A percentile compares a stretch with the other conserved stretches of the same genome.
Evolutionary conservation across 2,888 invertebrate species (phyloP).

Genomic region (Platynereis dumerilii): DNA sequence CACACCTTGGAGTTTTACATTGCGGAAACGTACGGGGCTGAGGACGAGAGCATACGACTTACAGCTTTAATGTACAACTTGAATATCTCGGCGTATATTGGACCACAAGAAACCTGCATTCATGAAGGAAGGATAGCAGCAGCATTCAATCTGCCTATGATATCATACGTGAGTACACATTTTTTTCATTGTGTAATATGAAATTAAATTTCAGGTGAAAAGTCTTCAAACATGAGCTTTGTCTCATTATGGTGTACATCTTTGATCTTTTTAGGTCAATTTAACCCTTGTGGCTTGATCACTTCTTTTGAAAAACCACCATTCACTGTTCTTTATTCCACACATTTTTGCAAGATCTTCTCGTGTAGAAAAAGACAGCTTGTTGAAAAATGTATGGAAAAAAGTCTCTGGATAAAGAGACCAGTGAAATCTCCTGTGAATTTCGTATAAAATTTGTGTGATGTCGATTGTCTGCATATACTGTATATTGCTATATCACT

Average conservation of each 20-base stretch:
- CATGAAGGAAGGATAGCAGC: constrained; percentile 94
- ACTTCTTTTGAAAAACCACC: too few species aligned
- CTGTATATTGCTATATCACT: too few species aligned
- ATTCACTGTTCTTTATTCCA: too few species aligned
- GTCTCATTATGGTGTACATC: background rate
- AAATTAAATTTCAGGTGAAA: background rate
- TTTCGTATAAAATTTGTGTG: too few species aligned
- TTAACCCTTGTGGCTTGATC: too few species aligned
- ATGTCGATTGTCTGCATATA: too few species aligned
- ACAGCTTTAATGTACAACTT: constrained; percentile 82
- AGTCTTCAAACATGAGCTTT: background rate
- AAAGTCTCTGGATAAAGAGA: too few species aligned
- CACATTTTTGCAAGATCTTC: too few species aligned
- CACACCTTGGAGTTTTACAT: constrained; percentile 81
- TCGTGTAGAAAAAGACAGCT: too few species aligned
- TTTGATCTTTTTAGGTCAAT: background rate
- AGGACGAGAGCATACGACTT: constrained; percentile 82
- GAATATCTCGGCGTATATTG: constrained; percentile 87
- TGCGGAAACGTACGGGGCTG: constrained; percentile 90
- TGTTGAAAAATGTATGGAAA: too few species aligned
- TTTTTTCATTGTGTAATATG: background rate
- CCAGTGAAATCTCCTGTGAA: too few species aligned
- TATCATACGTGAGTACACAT: constrained; percentile 85
- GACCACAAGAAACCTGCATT: constrained; percentile 85
- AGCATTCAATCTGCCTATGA: constrained; percentile 93